A percentile compares a stretch with the other conserved stretches of the same genome.
Evolutionary conservation across 2,113 vertebrate genomes (phyloP).

Genomic region (Eretmodus cyanostictus): DNA sequence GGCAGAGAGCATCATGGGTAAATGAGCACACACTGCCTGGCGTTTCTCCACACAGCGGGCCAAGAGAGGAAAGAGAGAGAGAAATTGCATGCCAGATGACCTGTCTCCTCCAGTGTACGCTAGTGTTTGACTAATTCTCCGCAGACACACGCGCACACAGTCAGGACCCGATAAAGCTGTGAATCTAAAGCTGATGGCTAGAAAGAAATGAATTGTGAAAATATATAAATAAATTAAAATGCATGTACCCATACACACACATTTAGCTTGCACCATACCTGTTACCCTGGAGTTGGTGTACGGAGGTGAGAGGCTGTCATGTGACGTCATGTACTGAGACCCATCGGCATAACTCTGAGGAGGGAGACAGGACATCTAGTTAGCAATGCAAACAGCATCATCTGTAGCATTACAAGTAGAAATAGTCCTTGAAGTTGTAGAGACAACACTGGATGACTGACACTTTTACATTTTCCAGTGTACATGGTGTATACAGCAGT

Average conservation of each 20-base stretch:
- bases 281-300: slow-evolving; percentile 90
- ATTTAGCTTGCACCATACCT: slow-evolving; percentile 67
- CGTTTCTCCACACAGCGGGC: slow-evolving; percentile 18
- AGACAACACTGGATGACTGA: neutral
- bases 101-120: slow-evolving; percentile 27
- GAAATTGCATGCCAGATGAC: slow-evolving; percentile 44
- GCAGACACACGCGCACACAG: neutral
- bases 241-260: neutral
- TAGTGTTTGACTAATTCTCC: slow-evolving; percentile 9
- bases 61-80: slow-evolving; percentile 2
- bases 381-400: neutral
- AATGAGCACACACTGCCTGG: slow-evolving; percentile 51
- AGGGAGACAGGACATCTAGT: neutral
- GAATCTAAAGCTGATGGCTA: neutral
- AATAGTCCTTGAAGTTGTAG: neutral
- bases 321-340: slow-evolving; percentile 83
- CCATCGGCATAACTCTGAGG: slow-evolving; percentile 87
- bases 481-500: neutral
- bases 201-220: neutral
- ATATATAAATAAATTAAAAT: neutral
- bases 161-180: neutral
- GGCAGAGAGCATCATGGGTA: slow-evolving; percentile 67
- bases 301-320: slow-evolving; percentile 91
- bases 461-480: neutral
- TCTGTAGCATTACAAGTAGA: neutral